phyloP scores from a whole-genome alignment of 2,888 invertebrate genomes.

The Tetranychus piercei region DNA sequence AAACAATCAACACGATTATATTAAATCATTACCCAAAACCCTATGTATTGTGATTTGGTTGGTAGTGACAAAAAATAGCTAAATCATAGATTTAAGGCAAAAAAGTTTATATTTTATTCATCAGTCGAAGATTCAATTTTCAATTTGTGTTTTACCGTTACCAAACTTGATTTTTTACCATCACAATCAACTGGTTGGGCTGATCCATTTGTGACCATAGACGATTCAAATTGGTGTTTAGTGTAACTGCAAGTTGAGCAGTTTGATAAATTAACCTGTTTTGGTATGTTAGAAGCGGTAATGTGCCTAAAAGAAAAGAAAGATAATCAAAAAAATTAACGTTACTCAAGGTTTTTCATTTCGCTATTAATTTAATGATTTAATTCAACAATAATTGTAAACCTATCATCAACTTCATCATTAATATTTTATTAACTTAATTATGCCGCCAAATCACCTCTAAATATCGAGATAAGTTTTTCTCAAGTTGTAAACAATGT shows the following conservation, averaged over 20 bases:
- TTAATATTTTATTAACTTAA: no score
- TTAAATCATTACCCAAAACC: background rate
- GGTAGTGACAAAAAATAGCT: background rate
- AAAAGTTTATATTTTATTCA: background rate
- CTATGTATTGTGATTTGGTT: background rate
- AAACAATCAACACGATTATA: background rate
- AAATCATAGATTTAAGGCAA: background rate
- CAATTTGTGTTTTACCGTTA: background rate
- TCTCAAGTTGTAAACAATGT: no score
- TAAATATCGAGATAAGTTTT: no score
- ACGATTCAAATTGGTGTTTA: constrained; percentile 16
- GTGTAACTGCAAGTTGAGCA: constrained; percentile 19
- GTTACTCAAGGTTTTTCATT: background rate
- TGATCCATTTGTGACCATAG: background rate
- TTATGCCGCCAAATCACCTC: no score
- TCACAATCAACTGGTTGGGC: background rate
- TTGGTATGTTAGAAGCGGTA: background rate
- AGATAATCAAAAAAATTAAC: background rate
- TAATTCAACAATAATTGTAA: no score
- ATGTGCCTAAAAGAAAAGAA: background rate
- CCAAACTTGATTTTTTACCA: background rate
- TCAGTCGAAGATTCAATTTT: background rate
- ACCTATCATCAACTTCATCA: no score
- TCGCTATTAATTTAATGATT: no score
- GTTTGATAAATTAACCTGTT: constrained; percentile 17